Evolutionary conservation across 2,797 vertebrate species (phyloP).

Genomic region (Apogon talboti): DNA sequence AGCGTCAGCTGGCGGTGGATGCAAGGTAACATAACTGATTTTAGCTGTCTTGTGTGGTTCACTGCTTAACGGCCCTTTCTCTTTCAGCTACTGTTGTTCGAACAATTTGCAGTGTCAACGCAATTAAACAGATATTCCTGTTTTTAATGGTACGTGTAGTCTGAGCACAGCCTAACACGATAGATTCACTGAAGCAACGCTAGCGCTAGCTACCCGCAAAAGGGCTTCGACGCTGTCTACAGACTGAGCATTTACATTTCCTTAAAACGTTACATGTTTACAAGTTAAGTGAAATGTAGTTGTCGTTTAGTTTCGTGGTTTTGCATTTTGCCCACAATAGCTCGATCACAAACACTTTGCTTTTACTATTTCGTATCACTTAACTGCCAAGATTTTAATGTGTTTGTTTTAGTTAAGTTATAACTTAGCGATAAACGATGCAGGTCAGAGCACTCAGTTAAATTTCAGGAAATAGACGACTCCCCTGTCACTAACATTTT

Average conservation of each 20-base stretch:
- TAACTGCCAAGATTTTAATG: not conserved
- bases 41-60: conserved; percentile 15
- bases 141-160: conserved; percentile 16
- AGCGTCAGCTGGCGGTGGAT: conserved; percentile 75
- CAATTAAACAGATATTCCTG: conserved; percentile 42
- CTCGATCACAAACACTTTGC: not conserved
- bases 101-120: conserved; percentile 43
- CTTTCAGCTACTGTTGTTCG: not conserved
- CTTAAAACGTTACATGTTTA: conserved; percentile 72
- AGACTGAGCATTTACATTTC: conserved; percentile 57
- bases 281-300: conserved; percentile 50
- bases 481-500: conserved; percentile 64
- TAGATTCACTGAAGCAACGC: conserved; percentile 51
- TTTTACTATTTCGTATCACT: not conserved
- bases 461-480: conserved; percentile 80
- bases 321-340: not conserved
- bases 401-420: conserved; percentile 50
- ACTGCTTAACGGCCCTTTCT: not conserved
- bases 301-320: not conserved
- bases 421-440: conserved; percentile 53
- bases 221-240: conserved; percentile 61
- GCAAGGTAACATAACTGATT: conserved; percentile 65
- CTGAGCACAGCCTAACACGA: conserved; percentile 36
- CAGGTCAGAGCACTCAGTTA: conserved; percentile 50
- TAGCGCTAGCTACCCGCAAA: conserved; percentile 65